Percentiles rank a stretch among this genome's conserved stretches.
Conservation (phyloP, 1,140 invertebrate genomes). For the Listronotus oregonensis region DNA sequence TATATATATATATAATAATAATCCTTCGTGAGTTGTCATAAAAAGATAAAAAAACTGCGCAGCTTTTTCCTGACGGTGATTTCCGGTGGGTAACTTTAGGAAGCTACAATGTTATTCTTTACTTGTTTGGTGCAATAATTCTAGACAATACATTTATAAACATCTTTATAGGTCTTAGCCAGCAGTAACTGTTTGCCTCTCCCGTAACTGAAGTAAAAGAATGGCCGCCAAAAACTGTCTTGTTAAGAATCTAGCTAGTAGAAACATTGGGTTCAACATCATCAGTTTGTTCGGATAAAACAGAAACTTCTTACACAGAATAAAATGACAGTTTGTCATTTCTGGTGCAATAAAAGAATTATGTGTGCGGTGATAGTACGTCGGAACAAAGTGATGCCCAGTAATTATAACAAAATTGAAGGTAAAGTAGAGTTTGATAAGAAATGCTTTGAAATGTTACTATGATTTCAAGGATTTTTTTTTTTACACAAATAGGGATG, state of each 20-base stretch:
- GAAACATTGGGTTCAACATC: constrained; percentile 80
- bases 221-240: constrained; percentile 80
- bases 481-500: too few species aligned
- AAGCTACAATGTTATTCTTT: too few species aligned
- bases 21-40: too few species aligned
- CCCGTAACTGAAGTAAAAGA: constrained; percentile 74
- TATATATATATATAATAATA: too few species aligned
- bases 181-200: constrained; percentile 79
- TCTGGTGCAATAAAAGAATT: constrained; percentile 70
- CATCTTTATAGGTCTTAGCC: constrained; percentile 67
- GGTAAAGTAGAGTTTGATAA: constrained; percentile 51
- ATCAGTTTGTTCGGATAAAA: constrained; percentile 83
- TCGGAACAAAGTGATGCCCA: constrained; percentile 59
- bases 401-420: constrained; percentile 59
- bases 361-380: constrained; percentile 62
- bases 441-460: constrained; percentile 51
- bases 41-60: too few species aligned
- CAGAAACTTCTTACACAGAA: constrained; percentile 80
- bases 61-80: too few species aligned
- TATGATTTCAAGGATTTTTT: too few species aligned
- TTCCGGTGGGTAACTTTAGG: too few species aligned
- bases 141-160: too few species aligned
- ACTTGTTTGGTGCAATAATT: too few species aligned
- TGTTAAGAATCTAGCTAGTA: constrained; percentile 78
- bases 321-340: constrained; percentile 77